Base-by-base conservation (phyloP, 2,888 invertebrate species). In the Podotricha telesiphe region DNA sequence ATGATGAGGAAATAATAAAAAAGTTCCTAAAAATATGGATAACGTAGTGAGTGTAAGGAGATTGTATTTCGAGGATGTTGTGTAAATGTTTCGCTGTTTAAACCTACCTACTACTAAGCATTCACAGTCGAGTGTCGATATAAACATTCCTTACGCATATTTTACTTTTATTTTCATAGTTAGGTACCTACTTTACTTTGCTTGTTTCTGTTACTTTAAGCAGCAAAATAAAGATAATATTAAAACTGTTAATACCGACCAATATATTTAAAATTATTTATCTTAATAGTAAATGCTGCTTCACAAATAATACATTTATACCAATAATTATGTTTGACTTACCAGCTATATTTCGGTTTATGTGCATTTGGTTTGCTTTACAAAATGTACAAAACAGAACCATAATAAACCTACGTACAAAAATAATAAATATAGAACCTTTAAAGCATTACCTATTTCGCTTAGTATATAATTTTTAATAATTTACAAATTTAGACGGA, bases 11-110 rank as follows among this genome's bases (percentile, higher is more conserved):
- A 20, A 10, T n/a, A 17, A 22, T 10, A n/a, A 8, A n/a, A 28
- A 22, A 17, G 4, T n/a, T 45, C n/a, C n/a, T 28, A 40, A 42
- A 42, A n/a, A n/a, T 40, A 20, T 15, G 7, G 0, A 40, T 58
- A 42, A 11, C 20, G 42, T 20, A 50, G 50, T 50, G 1, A 59
- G 5, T 42, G 58, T 45, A 59, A 22, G 10, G n/a, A 11, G 11
- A 59, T 59, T 59, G 17, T 34, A 34, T 53, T 59, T 42, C 11
- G 58, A 42, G 58, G 42, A 58, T 58, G 58, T 58, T 58, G 42
- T 58, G 58, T 56, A 20, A 42, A 59, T 22, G 22, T 59, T 59
- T n/a, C 42, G 40, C 2, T 59, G 42, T 53, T 11, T 34, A 34
- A 53, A 17, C 17, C 53, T 55, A 42, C 17, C 15, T 58, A 22